phyloP scores from a whole-genome alignment of 2,113 vertebrate genomes.

The Empidonax traillii region DNA sequence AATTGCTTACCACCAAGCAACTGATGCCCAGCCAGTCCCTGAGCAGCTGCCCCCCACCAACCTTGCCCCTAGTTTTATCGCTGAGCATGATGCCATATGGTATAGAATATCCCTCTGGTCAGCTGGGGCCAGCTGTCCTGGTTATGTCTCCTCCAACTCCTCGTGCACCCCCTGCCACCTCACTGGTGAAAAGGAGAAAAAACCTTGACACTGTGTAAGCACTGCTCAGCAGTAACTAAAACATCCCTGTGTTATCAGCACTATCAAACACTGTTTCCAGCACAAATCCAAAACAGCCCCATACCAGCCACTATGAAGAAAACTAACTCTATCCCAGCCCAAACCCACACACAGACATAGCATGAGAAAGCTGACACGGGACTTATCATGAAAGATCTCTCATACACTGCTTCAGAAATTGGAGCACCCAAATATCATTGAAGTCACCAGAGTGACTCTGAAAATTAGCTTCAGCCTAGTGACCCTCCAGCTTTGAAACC shows the following conservation, averaged over 20 bases:
- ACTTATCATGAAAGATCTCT: not conserved
- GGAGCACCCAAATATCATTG: not conserved
- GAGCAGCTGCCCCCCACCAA: not conserved
- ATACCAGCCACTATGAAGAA: not conserved
- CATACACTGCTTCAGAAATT: not conserved
- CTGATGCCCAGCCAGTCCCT: not conserved
- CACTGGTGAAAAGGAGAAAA: not conserved
- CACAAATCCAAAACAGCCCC: not conserved
- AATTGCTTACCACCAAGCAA: not conserved
- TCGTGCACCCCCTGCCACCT: not conserved
- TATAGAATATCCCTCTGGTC: not conserved
- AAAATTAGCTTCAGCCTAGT: not conserved
- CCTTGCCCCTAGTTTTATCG: not conserved
- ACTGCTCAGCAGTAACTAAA: not conserved
- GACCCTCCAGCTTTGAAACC: not conserved
- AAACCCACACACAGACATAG: not conserved
- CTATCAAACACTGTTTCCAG: not conserved
- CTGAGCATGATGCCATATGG: not conserved
- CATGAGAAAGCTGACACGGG: not conserved
- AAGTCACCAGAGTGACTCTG: not conserved
- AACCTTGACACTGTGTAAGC: not conserved
- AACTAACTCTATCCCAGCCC: not conserved
- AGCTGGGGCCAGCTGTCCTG: not conserved
- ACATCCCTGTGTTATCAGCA: not conserved
- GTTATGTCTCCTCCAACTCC: fast-evolving